phyloP scores from a whole-genome alignment of 2,797 vertebrate species.

The Phalanger gymnotis region DNA sequence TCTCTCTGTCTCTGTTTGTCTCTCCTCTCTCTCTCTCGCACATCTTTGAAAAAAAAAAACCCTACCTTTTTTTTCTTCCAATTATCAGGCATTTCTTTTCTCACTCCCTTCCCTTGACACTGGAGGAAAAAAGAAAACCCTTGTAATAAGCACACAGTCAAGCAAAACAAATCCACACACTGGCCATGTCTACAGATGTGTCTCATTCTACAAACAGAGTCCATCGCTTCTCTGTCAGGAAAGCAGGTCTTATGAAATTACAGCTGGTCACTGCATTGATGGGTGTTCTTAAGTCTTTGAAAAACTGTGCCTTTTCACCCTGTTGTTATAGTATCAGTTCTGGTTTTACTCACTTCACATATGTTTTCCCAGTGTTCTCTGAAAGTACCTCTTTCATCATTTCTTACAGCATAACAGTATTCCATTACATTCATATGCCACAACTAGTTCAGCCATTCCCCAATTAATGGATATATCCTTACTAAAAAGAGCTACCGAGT shows the following conservation, averaged over 20 bases:
- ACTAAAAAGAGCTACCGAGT: background rate
- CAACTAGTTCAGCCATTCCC: background rate
- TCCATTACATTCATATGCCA: background rate
- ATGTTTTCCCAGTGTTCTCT: background rate
- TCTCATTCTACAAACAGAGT: background rate
- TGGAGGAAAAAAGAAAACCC: background rate
- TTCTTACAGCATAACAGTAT: background rate
- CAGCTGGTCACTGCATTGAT: background rate
- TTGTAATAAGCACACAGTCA: background rate
- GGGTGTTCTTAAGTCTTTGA: background rate
- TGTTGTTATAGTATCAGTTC: background rate
- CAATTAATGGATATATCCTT: background rate
- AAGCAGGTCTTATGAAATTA: background rate
- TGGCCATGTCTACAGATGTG: background rate
- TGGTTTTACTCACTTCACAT: background rate
- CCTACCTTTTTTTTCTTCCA: background rate
- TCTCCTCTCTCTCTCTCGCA: too few relatives aligned
- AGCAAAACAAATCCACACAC: background rate
- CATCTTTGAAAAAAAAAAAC: background rate
- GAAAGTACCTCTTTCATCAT: background rate
- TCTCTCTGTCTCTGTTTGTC: background rate
- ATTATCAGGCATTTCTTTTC: background rate
- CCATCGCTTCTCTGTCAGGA: background rate
- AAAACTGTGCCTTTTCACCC: background rate
- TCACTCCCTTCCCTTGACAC: background rate